Conservation (phyloP, 2,888 invertebrate genomes). For the Ormia ochracea region DNA sequence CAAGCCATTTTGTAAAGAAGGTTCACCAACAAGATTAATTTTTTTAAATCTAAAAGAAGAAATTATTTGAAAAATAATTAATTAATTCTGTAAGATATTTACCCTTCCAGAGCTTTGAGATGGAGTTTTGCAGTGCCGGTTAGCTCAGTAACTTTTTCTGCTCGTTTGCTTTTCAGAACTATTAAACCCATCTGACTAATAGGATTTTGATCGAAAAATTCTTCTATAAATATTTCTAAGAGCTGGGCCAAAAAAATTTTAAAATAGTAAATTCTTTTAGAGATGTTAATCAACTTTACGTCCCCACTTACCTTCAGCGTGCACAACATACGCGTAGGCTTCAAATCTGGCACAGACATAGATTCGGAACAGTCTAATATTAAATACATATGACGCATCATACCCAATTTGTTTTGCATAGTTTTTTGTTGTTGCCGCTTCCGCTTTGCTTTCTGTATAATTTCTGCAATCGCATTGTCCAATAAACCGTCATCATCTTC, state of each 20-base stretch:
- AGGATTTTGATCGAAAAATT: slow-evolving; percentile 99
- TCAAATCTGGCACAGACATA: slow-evolving; percentile 96
- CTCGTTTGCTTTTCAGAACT: slow-evolving; percentile 92
- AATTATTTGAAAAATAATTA: not conserved
- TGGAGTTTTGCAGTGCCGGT: slow-evolving; percentile 91
- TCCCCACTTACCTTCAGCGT: slow-evolving; percentile 93
- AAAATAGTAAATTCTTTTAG: not conserved
- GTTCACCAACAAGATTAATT: slow-evolving; percentile 89
- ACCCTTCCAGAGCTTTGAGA: slow-evolving; percentile 82
- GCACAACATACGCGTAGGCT: slow-evolving; percentile 92
- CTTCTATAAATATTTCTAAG: slow-evolving; percentile 94
- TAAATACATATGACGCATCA: slow-evolving; percentile 97
- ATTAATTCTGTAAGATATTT: not conserved
- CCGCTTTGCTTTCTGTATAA: slow-evolving; percentile 92
- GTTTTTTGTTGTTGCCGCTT: slow-evolving; percentile 83
- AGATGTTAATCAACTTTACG: not conserved
- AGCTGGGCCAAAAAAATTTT: slow-evolving; percentile 81
- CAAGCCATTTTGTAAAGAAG: slow-evolving; percentile 96
- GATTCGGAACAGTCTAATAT: slow-evolving; percentile 95
- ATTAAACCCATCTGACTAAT: slow-evolving; percentile 97
- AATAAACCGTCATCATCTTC: slow-evolving; percentile 96
- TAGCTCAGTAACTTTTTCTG: slow-evolving; percentile 93
- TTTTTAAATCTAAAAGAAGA: slow-evolving; percentile 78
- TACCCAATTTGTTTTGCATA: slow-evolving; percentile 91
- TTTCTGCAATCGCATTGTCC: slow-evolving; percentile 92